These are phyloP conservation scores for Venusia cambrica DNA, from an alignment of 2,888 invertebrate genomes.

Conservation along the genomic window DNA sequence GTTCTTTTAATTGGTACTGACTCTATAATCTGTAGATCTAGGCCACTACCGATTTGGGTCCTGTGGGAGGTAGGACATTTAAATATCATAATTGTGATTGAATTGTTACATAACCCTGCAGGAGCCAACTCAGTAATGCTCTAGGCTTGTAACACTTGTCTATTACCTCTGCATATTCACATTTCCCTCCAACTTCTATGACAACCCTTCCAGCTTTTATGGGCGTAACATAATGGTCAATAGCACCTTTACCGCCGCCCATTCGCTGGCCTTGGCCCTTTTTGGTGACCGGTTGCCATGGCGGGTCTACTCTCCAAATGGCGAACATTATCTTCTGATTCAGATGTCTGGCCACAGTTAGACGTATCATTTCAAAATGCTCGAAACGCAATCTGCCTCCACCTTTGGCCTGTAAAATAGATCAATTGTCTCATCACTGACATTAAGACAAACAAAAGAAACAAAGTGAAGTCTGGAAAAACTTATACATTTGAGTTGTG, in stretches of 20 bases:
- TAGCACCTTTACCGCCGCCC: slow-evolving; percentile 98
- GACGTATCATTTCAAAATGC: slow-evolving; percentile 95
- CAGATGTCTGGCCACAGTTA: slow-evolving; percentile 88
- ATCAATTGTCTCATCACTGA: neutral
- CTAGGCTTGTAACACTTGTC: no score
- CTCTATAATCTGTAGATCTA: no score
- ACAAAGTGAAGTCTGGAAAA: no score
- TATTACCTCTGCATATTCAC: slow-evolving; percentile 91
- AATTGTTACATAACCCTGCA: no score
- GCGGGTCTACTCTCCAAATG: slow-evolving; percentile 95
- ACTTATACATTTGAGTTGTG: no score
- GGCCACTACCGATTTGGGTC: no score
- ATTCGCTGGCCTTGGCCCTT: slow-evolving; percentile 94
- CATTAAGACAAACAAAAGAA: no score
- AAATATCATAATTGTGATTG: no score
- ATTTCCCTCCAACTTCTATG: slow-evolving; percentile 94
- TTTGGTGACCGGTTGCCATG: slow-evolving; percentile 97
- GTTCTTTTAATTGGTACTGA: no score
- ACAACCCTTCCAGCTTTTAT: slow-evolving; percentile 94
- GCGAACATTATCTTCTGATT: slow-evolving; percentile 93
- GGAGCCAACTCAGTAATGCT: no score
- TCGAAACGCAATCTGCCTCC: slow-evolving; percentile 91
- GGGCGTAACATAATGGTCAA: slow-evolving; percentile 97
- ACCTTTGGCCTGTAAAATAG: slow-evolving; percentile 84
- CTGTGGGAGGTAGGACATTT: no score